Evolutionary conservation across 30 jellyfish, hydroid and myxozoan species (phyloP).

Genomic region (Turritopsis rubra): DNA sequence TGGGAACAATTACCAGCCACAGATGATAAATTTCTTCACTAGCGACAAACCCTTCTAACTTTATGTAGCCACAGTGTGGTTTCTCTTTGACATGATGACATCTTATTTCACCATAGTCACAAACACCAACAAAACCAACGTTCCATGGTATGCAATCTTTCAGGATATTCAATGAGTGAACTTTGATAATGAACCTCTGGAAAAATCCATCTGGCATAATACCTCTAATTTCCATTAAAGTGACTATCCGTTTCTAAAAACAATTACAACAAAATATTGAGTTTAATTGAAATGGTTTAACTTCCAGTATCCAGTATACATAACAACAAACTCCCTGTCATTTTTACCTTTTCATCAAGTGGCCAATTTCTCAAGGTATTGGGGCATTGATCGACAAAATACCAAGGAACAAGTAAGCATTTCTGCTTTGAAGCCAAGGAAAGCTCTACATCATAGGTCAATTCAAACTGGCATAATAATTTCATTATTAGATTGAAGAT

Average conservation of each 20-base stretch:
- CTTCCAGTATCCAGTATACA: neutral
- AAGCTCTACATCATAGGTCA: conserved; percentile 24
- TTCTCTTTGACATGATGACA: neutral
- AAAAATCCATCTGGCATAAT: conserved; percentile 14
- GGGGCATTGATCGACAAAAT: conserved; percentile 36
- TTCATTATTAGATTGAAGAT: conserved; percentile 24
- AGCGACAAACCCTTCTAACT: neutral
- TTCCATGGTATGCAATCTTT: neutral
- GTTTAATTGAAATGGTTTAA: neutral
- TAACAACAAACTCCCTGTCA: conserved; percentile 9
- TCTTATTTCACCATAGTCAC: neutral
- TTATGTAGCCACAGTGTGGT: neutral
- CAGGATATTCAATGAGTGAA: conserved; percentile 14
- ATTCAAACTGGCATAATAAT: conserved; percentile 36
- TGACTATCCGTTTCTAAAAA: neutral
- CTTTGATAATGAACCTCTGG: conserved; percentile 20
- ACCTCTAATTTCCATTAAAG: conserved; percentile 7
- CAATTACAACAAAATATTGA: neutral
- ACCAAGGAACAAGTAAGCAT: conserved; percentile 51
- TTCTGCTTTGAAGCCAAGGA: neutral
- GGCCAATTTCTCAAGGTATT: neutral
- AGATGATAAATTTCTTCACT: neutral
- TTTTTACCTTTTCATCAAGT: neutral
- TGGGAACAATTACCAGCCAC: neutral
- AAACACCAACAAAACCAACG: neutral